Evolutionary conservation across 2,113 vertebrate genomes (phyloP).

Genomic region (Odocoileus virginianus): DNA sequence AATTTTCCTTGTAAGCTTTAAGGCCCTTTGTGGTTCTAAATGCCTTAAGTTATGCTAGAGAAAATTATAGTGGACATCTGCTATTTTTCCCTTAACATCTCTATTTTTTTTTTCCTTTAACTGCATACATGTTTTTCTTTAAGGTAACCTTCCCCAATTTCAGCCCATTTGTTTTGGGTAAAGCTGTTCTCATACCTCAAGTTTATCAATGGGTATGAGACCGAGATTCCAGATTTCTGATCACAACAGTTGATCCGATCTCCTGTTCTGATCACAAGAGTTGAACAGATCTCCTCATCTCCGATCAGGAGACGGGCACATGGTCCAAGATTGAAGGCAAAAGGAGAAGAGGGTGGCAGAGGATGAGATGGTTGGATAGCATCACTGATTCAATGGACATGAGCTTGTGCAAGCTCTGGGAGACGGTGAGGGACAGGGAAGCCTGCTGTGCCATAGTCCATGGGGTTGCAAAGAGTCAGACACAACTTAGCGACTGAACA

Average conservation of each 20-base stretch:
- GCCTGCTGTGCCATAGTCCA: neutral
- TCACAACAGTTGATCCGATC: neutral
- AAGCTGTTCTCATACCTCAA: neutral
- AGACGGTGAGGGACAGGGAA: neutral
- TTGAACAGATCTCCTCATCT: neutral
- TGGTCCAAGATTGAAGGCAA: neutral
- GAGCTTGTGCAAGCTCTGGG: neutral
- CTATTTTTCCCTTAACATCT: neutral
- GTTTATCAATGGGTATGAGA: neutral
- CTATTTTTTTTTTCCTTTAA: neutral
- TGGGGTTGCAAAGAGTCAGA: neutral
- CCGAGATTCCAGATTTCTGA: neutral
- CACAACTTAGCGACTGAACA: neutral
- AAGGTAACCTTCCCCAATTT: neutral
- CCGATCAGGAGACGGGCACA: accelerated
- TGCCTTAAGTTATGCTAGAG: neutral
- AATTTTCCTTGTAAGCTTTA: neutral
- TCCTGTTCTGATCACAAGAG: neutral
- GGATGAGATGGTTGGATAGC: neutral
- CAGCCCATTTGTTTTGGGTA: neutral
- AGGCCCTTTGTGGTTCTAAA: neutral
- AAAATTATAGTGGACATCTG: neutral
- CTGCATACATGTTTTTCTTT: neutral
- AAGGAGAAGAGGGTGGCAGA: neutral
- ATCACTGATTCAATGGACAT: neutral